Conservation (phyloP, 2,888 invertebrate genomes). For the Cecidostiba fungosa region DNA sequence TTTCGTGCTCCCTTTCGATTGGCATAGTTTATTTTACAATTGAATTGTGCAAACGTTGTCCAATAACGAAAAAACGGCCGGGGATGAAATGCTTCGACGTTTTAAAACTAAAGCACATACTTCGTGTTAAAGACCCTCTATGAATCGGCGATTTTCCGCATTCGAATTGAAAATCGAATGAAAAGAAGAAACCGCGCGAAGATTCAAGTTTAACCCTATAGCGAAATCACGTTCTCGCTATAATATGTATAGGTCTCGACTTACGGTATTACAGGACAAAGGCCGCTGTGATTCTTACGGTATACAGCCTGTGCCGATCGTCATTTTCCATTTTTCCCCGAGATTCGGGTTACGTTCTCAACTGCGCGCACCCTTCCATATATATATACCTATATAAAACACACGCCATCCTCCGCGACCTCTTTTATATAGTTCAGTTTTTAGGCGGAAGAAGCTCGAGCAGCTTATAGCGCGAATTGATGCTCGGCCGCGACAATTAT, state of each 20-base stretch:
- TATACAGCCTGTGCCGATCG: conserved; percentile 27
- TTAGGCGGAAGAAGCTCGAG: neutral
- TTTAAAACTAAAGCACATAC: too few relatives aligned
- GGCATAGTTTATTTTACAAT: too few relatives aligned
- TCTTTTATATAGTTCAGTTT: neutral
- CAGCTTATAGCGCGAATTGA: conserved; percentile 1
- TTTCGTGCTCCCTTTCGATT: too few relatives aligned
- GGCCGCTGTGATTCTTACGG: conserved; percentile 44
- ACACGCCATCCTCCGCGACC: neutral
- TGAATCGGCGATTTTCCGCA: too few relatives aligned
- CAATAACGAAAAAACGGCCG: too few relatives aligned
- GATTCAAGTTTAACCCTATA: conserved; percentile 43
- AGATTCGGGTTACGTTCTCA: conserved; percentile 8
- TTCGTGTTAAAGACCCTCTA: too few relatives aligned
- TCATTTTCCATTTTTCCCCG: conserved; percentile 41
- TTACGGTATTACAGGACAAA: conserved; percentile 58
- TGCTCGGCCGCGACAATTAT: conserved; percentile 46
- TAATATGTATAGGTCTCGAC: neutral
- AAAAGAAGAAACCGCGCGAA: neutral
- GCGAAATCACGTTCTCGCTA: conserved; percentile 33
- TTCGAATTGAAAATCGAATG: too few relatives aligned
- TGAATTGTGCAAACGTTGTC: too few relatives aligned
- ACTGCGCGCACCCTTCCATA: neutral
- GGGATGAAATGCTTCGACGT: too few relatives aligned
- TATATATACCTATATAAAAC: too few relatives aligned